Conservation (phyloP, 2,888 invertebrate genomes). For the Cinara cedri region DNA sequence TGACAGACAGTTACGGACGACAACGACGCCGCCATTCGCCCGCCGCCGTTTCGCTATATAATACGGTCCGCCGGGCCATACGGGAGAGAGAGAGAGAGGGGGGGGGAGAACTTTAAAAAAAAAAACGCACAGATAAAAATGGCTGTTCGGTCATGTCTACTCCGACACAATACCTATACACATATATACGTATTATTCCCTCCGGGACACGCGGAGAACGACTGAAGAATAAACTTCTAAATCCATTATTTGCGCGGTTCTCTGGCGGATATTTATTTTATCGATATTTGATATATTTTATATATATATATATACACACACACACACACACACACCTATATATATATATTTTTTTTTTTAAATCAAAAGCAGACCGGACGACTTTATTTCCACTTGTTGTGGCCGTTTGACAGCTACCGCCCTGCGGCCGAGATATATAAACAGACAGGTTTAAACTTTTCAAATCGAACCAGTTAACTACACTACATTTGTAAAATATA, state of each 20-base stretch:
- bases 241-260: conserved; percentile 4
- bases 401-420: background rate
- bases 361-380: background rate
- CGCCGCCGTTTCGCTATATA: no score
- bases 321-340: no score
- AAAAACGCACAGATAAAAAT: conserved; percentile 22
- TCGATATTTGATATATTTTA: background rate
- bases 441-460: no score
- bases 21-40: conserved; percentile 14
- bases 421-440: no score
- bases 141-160: conserved; percentile 25
- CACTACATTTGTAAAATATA: no score
- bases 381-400: conserved; percentile 15
- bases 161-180: background rate
- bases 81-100: background rate
- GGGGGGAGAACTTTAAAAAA: background rate
- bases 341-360: no score
- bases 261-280: background rate
- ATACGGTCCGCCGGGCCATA: background rate
- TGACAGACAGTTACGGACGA: conserved; percentile 46
- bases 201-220: background rate
- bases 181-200: no score
- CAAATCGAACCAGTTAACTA: no score
- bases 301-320: no score
- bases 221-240: background rate